These are phyloP conservation scores for Laodelphax striatellus DNA, from an alignment of 1,140 invertebrate genomes.

Conservation along the genomic window DNA sequence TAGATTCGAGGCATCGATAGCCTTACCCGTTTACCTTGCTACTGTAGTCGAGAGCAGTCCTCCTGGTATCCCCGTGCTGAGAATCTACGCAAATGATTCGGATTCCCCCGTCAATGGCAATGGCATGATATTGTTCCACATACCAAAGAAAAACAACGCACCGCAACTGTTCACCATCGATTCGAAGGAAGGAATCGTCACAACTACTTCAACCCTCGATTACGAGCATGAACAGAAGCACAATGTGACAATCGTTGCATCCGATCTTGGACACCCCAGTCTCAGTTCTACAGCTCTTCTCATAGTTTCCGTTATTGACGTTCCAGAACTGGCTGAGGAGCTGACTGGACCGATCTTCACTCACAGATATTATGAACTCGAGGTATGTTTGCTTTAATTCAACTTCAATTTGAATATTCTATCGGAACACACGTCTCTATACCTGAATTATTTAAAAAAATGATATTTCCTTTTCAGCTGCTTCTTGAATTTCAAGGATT, in stretches of 20 bases:
- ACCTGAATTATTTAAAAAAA: too few species aligned
- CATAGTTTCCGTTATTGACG: conserved; percentile 49
- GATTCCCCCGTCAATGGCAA: conserved; percentile 73
- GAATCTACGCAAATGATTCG: conserved; percentile 70
- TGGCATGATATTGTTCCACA: conserved; percentile 60
- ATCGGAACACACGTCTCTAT: too few species aligned
- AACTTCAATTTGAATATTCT: neutral
- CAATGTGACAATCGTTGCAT: conserved; percentile 68
- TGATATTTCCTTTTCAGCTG: too few species aligned
- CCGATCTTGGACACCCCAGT: conserved; percentile 70
- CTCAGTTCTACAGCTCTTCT: conserved; percentile 65
- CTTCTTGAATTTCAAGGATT: too few species aligned
- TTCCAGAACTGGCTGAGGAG: conserved; percentile 36
- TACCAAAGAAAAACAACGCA: conserved; percentile 45
- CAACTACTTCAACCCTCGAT: conserved; percentile 57
- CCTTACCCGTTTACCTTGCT: conserved; percentile 54
- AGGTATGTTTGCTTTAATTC: conserved; percentile 27
- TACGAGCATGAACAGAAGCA: conserved; percentile 52
- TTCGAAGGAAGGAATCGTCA: conserved; percentile 66
- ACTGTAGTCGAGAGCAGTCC: conserved; percentile 53
- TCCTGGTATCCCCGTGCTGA: conserved; percentile 52
- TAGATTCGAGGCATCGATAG: conserved; percentile 13
- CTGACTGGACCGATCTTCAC: conserved; percentile 42
- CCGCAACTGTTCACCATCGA: conserved; percentile 62
- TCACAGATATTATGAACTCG: conserved; percentile 62